Conservation (phyloP, 2,113 vertebrate genomes). For the Burhinus bistriatus region DNA sequence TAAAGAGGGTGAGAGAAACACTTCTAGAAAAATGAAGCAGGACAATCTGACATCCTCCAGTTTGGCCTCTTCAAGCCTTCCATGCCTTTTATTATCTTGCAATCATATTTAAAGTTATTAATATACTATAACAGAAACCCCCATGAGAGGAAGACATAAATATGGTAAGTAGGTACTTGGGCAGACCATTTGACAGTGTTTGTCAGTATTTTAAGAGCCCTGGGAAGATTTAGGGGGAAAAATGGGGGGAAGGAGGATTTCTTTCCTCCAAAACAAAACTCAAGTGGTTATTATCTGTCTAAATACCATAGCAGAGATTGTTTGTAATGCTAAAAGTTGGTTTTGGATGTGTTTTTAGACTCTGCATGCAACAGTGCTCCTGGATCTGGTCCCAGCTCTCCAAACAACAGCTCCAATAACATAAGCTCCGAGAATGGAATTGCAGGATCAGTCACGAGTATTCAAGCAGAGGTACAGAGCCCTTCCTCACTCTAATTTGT, state of each 20-base stretch:
- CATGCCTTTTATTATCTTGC: not conserved
- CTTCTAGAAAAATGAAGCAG: not conserved
- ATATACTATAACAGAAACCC: not conserved
- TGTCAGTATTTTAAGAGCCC: not conserved
- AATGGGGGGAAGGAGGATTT: not conserved
- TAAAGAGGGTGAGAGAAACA: not conserved
- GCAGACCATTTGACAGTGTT: not conserved
- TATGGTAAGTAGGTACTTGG: not conserved
- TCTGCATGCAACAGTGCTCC: constrained; percentile 96
- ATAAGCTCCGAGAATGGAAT: constrained; percentile 92
- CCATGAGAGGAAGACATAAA: not conserved
- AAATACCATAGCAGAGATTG: not conserved
- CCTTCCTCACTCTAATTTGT: not conserved
- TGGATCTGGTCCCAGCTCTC: constrained; percentile 95
- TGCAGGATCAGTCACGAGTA: constrained; percentile 77
- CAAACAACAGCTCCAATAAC: constrained; percentile 97
- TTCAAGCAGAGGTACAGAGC: constrained; percentile 86
- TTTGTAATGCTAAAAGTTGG: not conserved
- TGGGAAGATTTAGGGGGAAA: not conserved
- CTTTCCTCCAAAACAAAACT: not conserved
- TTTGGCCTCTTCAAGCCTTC: not conserved
- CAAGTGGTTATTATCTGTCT: not conserved
- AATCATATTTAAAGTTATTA: not conserved
- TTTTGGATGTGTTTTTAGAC: constrained; percentile 75
- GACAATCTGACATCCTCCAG: not conserved